phyloP scores from a whole-genome alignment of 2,888 invertebrate species.

The Disparrhopalites patrizii region DNA sequence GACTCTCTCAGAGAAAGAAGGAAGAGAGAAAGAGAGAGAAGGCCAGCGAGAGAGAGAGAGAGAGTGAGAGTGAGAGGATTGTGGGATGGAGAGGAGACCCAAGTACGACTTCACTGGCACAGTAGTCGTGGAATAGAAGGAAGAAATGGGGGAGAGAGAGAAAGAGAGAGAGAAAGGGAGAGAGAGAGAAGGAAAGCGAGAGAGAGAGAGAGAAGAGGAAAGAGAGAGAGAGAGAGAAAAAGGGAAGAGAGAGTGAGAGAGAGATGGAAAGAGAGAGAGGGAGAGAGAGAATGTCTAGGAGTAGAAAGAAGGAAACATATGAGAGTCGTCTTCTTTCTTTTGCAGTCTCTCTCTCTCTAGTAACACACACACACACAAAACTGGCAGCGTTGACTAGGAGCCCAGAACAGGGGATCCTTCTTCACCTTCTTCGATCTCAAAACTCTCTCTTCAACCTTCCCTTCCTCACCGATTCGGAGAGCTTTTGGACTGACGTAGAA shows the following conservation, averaged over 20 bases:
- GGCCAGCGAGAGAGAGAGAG: no score
- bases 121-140: neutral
- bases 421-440: slow-evolving; percentile 41
- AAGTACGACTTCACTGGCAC: neutral
- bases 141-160: neutral
- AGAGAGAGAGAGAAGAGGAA: no score
- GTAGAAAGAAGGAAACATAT: slow-evolving; percentile 1
- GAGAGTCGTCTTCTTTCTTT: slow-evolving; percentile 11
- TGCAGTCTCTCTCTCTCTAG: slow-evolving; percentile 5
- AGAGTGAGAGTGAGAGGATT: no score
- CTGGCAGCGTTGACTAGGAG: slow-evolving; percentile 31
- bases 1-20: no score
- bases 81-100: no score
- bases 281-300: slow-evolving; percentile 8
- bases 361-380: slow-evolving; percentile 14
- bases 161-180: neutral
- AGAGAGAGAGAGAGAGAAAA: slow-evolving; percentile 4
- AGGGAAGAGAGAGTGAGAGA: neutral
- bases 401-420: slow-evolving; percentile 17
- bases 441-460: slow-evolving; percentile 22
- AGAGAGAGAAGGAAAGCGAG: no score
- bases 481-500: slow-evolving; percentile 32
- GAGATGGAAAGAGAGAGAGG: neutral
- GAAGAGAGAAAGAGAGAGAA: neutral
- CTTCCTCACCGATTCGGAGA: slow-evolving; percentile 30